These are phyloP conservation scores for Erinaceus europaeus DNA, from an alignment of 2,113 vertebrate species.

Conservation along the genomic window DNA sequence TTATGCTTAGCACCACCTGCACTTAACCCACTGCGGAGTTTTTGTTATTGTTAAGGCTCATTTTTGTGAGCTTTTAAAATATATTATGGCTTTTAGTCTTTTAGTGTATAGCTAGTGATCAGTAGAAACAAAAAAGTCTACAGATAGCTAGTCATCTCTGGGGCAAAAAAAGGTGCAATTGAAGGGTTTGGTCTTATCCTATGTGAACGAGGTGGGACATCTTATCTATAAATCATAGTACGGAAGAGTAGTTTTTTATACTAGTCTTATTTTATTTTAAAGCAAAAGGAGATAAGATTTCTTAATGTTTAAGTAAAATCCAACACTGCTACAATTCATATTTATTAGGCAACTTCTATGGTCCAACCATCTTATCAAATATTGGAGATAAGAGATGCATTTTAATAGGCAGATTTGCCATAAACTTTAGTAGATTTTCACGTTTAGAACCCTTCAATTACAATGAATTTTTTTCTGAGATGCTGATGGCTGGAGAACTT, in stretches of 20 bases:
- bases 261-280: background rate
- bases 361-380: background rate
- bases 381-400: background rate
- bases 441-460: background rate
- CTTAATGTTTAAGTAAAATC: constrained; percentile 17
- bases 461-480: background rate
- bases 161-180: background rate
- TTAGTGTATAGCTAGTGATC: too few relatives aligned
- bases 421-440: background rate
- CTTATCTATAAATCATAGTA: background rate
- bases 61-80: too few relatives aligned
- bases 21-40: too few relatives aligned
- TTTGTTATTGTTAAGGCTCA: too few relatives aligned
- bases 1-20: too few relatives aligned
- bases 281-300: background rate
- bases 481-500: background rate
- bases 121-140: background rate
- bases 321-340: background rate
- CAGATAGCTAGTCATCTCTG: background rate
- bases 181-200: background rate
- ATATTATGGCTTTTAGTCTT: too few relatives aligned
- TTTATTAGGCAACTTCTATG: background rate
- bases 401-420: background rate
- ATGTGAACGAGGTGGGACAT: background rate
- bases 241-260: background rate